These are phyloP conservation scores for Proterorhinus semilunaris DNA, from an alignment of 2,113 vertebrate species.

Conservation along the genomic window DNA sequence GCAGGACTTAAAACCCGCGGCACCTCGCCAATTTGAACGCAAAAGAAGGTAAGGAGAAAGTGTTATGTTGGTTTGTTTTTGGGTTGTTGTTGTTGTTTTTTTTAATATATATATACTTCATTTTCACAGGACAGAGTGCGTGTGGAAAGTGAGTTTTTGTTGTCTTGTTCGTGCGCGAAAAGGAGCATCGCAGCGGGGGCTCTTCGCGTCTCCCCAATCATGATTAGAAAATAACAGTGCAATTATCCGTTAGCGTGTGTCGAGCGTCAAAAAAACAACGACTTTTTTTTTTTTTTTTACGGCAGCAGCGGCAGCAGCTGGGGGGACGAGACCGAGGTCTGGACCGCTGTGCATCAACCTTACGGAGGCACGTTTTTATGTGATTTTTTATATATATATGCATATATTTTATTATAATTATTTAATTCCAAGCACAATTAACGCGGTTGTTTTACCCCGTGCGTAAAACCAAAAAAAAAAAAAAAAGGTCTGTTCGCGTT, in stretches of 20 bases:
- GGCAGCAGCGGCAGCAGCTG: conserved; percentile 45
- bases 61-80: conserved; percentile 28
- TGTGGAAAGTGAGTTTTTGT: conserved; percentile 81
- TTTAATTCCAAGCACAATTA: conserved; percentile 1
- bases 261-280: conserved; percentile 78
- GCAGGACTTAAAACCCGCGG: conserved; percentile 80
- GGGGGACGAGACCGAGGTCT: conserved; percentile 13
- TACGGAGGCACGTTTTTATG: conserved; percentile 2
- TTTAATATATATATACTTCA: too few relatives aligned
- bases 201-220: conserved; percentile 78
- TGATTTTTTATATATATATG: too few relatives aligned
- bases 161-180: conserved; percentile 71
- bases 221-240: conserved; percentile 87
- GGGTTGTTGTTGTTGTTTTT: conserved; percentile 30
- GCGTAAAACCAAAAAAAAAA: conserved; percentile 44
- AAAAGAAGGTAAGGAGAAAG: conserved; percentile 85
- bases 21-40: conserved; percentile 73
- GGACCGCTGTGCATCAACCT: conserved; percentile 29
- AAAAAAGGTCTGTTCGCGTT: neutral
- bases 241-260: conserved; percentile 87
- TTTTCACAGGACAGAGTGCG: conserved; percentile 22
- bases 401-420: too few relatives aligned
- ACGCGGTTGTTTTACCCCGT: conserved; percentile 15
- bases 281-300: conserved; percentile 36
- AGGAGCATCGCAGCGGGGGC: conserved; percentile 78